Evolutionary conservation across 1,140 invertebrate genomes (phyloP).

Genomic region (Helicoverpa zea): DNA sequence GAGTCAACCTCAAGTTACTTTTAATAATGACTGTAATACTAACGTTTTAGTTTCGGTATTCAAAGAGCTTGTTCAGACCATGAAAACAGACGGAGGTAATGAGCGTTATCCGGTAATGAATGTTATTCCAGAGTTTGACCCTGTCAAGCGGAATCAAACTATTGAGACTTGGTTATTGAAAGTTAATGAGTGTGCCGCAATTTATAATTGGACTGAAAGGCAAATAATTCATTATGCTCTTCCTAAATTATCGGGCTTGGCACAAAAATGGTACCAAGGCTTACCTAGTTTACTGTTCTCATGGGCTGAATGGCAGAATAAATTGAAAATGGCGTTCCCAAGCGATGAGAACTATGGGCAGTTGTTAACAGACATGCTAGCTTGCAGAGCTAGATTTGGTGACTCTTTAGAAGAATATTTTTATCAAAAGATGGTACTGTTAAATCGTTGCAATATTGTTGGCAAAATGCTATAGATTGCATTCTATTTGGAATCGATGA

Average conservation of each 20-base stretch:
- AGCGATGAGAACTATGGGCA: conserved; percentile 32
- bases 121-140: not conserved
- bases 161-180: not conserved
- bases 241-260: not conserved
- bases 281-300: not conserved
- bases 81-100: not conserved
- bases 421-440: conserved; percentile 40
- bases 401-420: conserved; percentile 45
- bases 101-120: not conserved
- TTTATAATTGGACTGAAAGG: not conserved
- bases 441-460: conserved; percentile 36
- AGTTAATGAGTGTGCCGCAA: not conserved
- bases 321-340: conserved; percentile 2
- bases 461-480: conserved; percentile 43
- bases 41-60: no score
- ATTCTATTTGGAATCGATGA: conserved; percentile 43
- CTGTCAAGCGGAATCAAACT: not conserved
- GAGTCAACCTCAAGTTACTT: no score
- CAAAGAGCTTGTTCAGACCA: not conserved
- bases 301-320: conserved; percentile 45
- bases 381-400: conserved; percentile 1
- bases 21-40: no score
- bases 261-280: not conserved
- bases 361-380: conserved; percentile 42
- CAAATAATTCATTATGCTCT: not conserved